Conservation (phyloP, 2,113 vertebrate species). For the Heloderma charlesbogerti region DNA sequence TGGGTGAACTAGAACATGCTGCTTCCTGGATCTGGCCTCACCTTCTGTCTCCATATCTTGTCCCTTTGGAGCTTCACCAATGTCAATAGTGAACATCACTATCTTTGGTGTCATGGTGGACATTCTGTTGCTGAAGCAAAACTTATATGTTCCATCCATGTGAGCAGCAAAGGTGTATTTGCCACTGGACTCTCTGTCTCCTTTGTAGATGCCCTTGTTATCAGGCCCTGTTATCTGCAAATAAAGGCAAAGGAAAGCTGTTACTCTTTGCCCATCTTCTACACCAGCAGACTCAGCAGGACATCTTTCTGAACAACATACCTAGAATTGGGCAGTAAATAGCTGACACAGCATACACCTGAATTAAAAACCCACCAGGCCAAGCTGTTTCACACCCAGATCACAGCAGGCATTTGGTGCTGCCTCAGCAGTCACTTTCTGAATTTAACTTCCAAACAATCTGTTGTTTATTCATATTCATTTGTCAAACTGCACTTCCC, state of each 20-base stretch:
- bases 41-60: conserved; percentile 99
- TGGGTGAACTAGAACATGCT: not conserved
- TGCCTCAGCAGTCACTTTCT: not conserved
- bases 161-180: conserved; percentile 98
- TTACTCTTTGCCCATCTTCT: not conserved
- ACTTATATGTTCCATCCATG: conserved; percentile 98
- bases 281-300: too few species aligned
- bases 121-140: conserved; percentile 99
- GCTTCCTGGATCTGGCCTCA: conserved; percentile 60
- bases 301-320: not conserved
- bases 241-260: not conserved
- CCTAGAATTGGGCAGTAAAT: too few species aligned
- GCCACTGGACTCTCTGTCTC: conserved; percentile 96
- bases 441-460: not conserved
- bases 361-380: not conserved
- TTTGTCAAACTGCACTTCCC: not conserved
- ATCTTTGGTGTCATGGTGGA: conserved; percentile 99
- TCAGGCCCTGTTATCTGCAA: conserved; percentile 95
- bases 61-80: conserved; percentile 95
- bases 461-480: not conserved
- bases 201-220: conserved; percentile 96
- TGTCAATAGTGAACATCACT: conserved; percentile 99
- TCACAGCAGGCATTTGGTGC: too few species aligned
- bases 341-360: not conserved
- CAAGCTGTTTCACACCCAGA: not conserved